These are phyloP conservation scores for Eospalax fontanierii DNA, from an alignment of 2,797 vertebrate species.

Conservation along the genomic window DNA sequence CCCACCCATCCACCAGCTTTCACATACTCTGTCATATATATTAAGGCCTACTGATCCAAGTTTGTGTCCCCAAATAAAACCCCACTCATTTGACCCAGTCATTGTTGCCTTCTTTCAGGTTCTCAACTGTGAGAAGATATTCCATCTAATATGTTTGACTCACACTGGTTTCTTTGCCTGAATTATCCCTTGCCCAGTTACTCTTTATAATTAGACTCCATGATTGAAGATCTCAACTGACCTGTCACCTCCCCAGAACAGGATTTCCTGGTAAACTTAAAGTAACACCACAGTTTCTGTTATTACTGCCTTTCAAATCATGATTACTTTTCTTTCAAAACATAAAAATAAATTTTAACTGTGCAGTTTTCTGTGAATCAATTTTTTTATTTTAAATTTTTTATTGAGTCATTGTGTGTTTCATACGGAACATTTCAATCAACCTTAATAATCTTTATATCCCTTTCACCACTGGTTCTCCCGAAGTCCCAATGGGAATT, in stretches of 20 bases:
- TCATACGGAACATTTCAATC: no score
- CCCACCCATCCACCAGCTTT: no score
- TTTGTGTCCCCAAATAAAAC: background rate
- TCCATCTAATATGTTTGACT: background rate
- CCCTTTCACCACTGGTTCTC: no score
- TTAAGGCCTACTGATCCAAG: no score
- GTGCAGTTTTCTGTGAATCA: background rate
- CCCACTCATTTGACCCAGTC: background rate
- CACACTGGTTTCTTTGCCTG: constrained; percentile 5
- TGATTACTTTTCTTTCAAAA: background rate
- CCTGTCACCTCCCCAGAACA: background rate
- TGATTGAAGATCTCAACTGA: background rate
- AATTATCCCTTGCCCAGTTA: background rate
- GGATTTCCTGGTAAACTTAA: background rate
- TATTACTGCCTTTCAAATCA: background rate
- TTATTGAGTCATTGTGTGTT: no score
- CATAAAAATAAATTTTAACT: background rate
- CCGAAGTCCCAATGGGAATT: no score
- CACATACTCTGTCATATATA: no score
- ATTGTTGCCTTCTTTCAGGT: constrained; percentile 19
- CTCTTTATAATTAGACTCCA: background rate
- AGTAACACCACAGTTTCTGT: background rate
- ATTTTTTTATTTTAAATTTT: no score
- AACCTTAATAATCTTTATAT: no score
- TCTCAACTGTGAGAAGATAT: background rate